A percentile compares a stretch with the other conserved stretches of the same genome.
Evolutionary conservation across 1,140 invertebrate genomes (phyloP).

Genomic region (Tetramorium parvispinum): DNA sequence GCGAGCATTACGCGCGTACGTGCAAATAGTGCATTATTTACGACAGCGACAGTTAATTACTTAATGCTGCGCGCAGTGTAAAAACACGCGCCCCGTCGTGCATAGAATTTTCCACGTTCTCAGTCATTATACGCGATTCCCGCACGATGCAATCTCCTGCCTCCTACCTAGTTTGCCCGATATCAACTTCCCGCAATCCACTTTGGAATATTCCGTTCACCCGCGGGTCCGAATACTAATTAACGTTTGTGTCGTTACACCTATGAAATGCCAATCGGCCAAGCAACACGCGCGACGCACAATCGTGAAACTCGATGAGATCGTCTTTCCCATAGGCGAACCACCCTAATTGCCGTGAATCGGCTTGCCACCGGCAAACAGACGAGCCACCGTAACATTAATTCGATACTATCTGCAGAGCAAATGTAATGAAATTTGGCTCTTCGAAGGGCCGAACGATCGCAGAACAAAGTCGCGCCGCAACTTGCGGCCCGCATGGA

Average conservation of each 20-base stretch:
- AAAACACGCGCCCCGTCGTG: neutral
- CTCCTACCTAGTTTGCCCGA: neutral
- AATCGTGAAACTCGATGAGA: conserved; percentile 53
- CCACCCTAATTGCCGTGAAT: conserved; percentile 51
- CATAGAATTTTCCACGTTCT: conserved; percentile 2
- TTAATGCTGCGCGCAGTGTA: neutral
- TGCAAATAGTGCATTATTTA: conserved; percentile 45
- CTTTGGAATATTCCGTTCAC: conserved; percentile 2
- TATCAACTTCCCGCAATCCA: neutral
- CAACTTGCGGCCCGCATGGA: neutral
- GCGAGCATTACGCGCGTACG: neutral
- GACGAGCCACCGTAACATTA: conserved; percentile 24
- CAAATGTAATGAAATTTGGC: conserved; percentile 58
- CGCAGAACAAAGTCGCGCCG: neutral
- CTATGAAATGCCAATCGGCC: conserved; percentile 39
- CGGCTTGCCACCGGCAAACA: conserved; percentile 28
- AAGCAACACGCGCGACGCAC: neutral
- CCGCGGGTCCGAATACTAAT: conserved; percentile 24
- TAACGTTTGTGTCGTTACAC: conserved; percentile 50
- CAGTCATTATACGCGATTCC: neutral
- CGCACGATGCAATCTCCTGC: neutral
- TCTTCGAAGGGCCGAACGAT: conserved; percentile 14
- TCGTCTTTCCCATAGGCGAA: conserved; percentile 52
- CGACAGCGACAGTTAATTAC: conserved; percentile 26
- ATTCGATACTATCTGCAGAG: conserved; percentile 52